These are phyloP conservation scores for Euwallacea fornicatus DNA, from an alignment of 1,140 invertebrate species.

Conservation along the genomic window DNA sequence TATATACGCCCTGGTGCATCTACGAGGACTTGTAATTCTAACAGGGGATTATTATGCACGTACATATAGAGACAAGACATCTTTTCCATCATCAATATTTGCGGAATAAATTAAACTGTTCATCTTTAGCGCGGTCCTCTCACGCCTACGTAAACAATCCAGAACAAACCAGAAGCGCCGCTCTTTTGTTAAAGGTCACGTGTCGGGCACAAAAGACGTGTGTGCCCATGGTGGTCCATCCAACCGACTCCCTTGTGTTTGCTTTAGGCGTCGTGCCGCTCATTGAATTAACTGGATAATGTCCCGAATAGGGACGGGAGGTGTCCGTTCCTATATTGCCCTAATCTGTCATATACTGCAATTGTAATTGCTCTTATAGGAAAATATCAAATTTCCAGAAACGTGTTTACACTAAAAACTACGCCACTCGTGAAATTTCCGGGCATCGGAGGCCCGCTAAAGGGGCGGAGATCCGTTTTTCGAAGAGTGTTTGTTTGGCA, in stretches of 20 bases:
- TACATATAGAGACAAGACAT: no score
- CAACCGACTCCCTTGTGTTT: slow-evolving; percentile 43
- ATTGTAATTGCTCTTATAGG: background rate
- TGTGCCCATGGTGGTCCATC: slow-evolving; percentile 27
- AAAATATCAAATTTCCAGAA: slow-evolving; percentile 1
- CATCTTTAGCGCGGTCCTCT: slow-evolving; percentile 7
- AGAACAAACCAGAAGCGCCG: slow-evolving; percentile 23
- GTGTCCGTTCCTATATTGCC: slow-evolving; percentile 40
- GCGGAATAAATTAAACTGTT: slow-evolving; percentile 21
- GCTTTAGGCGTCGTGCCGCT: slow-evolving; percentile 45
- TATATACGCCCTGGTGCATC: no score
- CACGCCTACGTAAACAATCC: slow-evolving; percentile 32
- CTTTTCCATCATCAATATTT: background rate
- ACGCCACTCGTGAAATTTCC: slow-evolving; percentile 12
- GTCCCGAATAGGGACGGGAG: slow-evolving; percentile 35
- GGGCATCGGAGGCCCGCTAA: background rate
- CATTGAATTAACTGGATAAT: slow-evolving; percentile 48
- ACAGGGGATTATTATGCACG: background rate
- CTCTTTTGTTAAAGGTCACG: slow-evolving; percentile 37
- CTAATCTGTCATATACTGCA: slow-evolving; percentile 41
- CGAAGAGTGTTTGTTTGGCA: slow-evolving; percentile 1
- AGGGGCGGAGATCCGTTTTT: slow-evolving; percentile 6
- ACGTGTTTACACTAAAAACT: slow-evolving; percentile 19
- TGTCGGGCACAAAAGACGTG: slow-evolving; percentile 42
- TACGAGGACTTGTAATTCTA: background rate